A percentile compares a stretch with the other conserved stretches of the same genome.
These are phyloP conservation scores for Acromyrmex echinatior DNA, from an alignment of 1,140 invertebrate genomes.

Conservation along the genomic window DNA sequence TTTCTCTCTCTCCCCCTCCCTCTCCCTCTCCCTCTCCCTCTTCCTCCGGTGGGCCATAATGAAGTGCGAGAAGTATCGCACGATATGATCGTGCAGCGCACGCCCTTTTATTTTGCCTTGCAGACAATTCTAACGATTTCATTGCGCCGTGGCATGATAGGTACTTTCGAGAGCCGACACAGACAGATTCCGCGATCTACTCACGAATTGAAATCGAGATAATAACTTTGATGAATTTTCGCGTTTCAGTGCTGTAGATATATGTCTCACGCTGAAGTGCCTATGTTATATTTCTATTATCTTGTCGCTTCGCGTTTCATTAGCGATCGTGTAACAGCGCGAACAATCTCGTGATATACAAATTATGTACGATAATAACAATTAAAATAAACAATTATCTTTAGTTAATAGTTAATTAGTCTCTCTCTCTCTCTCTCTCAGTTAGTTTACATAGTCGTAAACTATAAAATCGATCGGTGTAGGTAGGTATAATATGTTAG, in stretches of 20 bases:
- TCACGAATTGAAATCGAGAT: slow-evolving; percentile 14
- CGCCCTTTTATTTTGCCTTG: slow-evolving; percentile 30
- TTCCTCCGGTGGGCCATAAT: slow-evolving; percentile 8
- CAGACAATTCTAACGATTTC: slow-evolving; percentile 45
- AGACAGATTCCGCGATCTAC: slow-evolving; percentile 4
- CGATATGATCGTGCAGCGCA: slow-evolving; percentile 27
- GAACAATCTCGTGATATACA: neutral
- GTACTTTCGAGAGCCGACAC: slow-evolving; percentile 1
- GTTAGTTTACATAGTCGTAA: neutral
- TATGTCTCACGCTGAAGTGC: neutral
- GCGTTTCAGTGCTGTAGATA: neutral
- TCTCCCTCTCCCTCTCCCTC: neutral
- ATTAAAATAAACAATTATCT: slow-evolving; percentile 29
- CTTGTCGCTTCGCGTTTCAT: neutral
- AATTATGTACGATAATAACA: neutral
- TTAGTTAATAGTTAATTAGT: slow-evolving; percentile 3
- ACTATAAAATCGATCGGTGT: neutral
- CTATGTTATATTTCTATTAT: neutral
- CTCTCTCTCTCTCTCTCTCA: too few species aligned
- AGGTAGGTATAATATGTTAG: neutral
- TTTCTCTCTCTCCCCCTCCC: neutral
- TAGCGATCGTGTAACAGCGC: neutral
- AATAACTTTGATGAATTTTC: neutral
- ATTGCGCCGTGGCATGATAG: neutral
- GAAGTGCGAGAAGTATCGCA: slow-evolving; percentile 50